A percentile compares a stretch with the other conserved stretches of the same genome.
These are phyloP conservation scores for Euura saliciscinereae DNA, from an alignment of 1,140 invertebrate species.

Conservation along the genomic window DNA sequence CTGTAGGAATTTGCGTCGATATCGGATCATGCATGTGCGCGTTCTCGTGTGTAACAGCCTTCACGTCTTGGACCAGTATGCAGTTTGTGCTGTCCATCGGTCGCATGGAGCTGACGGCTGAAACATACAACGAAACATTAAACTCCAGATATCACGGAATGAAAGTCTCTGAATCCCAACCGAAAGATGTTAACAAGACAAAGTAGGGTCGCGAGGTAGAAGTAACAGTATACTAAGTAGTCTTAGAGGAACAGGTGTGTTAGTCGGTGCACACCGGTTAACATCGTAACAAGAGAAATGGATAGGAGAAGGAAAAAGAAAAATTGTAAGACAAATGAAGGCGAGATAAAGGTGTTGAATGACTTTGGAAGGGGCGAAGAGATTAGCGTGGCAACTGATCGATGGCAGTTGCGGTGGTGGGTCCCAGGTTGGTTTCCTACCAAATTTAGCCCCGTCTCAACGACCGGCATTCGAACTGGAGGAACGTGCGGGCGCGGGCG, in stretches of 20 bases:
- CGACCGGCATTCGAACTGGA: too few species aligned
- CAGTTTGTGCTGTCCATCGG: conserved; percentile 84
- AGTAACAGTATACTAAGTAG: conserved; percentile 18
- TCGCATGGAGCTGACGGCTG: conserved; percentile 87
- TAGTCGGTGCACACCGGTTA: too few species aligned
- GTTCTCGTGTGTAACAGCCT: conserved; percentile 80
- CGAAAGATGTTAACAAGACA: conserved; percentile 11
- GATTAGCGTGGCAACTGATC: conserved; percentile 19
- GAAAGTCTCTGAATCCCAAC: background rate
- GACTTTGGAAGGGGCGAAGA: conserved; percentile 24
- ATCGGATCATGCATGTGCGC: conserved; percentile 74
- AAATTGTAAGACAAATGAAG: background rate
- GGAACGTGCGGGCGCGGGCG: background rate
- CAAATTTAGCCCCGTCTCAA: background rate
- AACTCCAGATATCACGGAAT: background rate
- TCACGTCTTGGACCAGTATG: conserved; percentile 87
- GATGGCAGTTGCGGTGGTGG: background rate
- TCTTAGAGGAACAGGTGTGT: background rate
- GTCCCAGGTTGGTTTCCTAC: background rate
- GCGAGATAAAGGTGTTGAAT: conserved; percentile 19
- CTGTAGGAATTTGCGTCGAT: conserved; percentile 75
- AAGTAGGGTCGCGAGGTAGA: conserved; percentile 32
- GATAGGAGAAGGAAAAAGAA: conserved; percentile 12
- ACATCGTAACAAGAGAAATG: background rate
- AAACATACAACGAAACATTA: conserved; percentile 49